A percentile compares a stretch with the other conserved stretches of the same genome.
Conservation (phyloP, 2,888 invertebrate species). For the Calameuta idolon region DNA sequence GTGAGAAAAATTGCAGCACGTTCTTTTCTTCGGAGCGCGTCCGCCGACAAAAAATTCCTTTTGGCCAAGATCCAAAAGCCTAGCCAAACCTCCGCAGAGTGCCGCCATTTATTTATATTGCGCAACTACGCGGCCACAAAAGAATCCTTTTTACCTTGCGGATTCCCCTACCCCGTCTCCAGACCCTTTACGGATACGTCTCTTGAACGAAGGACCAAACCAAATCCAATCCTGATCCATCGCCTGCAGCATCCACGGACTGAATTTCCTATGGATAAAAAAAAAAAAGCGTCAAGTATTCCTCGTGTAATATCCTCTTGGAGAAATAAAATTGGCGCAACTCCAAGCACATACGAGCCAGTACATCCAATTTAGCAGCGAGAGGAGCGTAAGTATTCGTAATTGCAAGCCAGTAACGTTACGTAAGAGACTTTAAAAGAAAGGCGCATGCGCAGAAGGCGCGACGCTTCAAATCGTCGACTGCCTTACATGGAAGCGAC, state of each 20-base stretch:
- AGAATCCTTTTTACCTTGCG: background rate
- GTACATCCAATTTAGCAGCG: slow-evolving; percentile 49
- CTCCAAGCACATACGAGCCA: slow-evolving; percentile 40
- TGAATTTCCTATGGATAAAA: background rate
- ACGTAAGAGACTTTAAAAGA: background rate
- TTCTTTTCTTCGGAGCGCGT: background rate
- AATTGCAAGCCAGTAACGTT: background rate
- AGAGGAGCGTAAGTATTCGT: slow-evolving; percentile 40
- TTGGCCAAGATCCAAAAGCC: background rate
- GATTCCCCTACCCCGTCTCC: background rate
- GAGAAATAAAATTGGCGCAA: slow-evolving; percentile 43
- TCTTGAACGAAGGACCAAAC: background rate
- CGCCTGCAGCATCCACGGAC: background rate
- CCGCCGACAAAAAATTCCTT: background rate
- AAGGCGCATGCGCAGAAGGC: background rate
- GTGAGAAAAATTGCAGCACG: background rate
- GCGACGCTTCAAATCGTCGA: background rate
- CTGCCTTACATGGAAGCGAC: background rate
- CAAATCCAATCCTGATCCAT: background rate
- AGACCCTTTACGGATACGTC: background rate
- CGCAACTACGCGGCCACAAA: background rate
- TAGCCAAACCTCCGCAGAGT: background rate
- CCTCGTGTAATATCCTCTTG: background rate
- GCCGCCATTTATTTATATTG: background rate
- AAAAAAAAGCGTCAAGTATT: background rate